Conservation (phyloP, 2,113 vertebrate species). For the Chascanopsetta lugubris region DNA sequence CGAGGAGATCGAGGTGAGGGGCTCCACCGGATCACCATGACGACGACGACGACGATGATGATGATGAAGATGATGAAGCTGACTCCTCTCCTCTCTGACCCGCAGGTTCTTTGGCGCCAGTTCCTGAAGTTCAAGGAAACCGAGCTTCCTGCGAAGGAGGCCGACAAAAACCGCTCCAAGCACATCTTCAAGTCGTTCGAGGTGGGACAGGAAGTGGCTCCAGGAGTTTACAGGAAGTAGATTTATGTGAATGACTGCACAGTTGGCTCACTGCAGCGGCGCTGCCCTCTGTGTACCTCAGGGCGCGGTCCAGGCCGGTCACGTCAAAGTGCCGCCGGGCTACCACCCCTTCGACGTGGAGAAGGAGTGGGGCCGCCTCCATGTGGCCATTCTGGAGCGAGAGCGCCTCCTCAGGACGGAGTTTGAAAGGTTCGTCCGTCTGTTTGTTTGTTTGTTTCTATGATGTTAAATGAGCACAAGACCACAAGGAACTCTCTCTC, state of each 20-base stretch:
- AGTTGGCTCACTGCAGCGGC: background rate
- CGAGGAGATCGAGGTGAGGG: constrained; percentile 91
- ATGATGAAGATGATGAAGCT: background rate
- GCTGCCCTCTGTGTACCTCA: constrained; percentile 38
- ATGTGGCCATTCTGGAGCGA: constrained; percentile 91
- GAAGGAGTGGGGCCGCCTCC: constrained; percentile 95
- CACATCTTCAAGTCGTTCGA: constrained; percentile 90
- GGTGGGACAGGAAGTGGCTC: constrained; percentile 66
- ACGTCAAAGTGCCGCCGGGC: constrained; percentile 87
- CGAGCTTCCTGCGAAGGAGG: constrained; percentile 92
- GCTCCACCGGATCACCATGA: background rate
- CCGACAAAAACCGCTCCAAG: constrained; percentile 94
- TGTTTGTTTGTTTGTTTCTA: constrained; percentile 17
- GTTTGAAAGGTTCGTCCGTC: constrained; percentile 82
- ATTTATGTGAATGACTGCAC: background rate
- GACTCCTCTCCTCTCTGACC: background rate
- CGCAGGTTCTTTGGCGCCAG: constrained; percentile 92
- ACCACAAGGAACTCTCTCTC: constrained; percentile 1
- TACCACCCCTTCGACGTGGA: constrained; percentile 94
- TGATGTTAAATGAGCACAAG: too few species aligned
- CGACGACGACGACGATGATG: background rate
- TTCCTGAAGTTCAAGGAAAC: constrained; percentile 96
- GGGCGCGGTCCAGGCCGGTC: constrained; percentile 87
- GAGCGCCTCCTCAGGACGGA: constrained; percentile 90
- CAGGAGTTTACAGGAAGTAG: background rate